Percentiles rank a stretch among this genome's conserved stretches.
These are phyloP conservation scores for Betta splendens DNA, from an alignment of 2,797 vertebrate genomes.

Conservation along the genomic window DNA sequence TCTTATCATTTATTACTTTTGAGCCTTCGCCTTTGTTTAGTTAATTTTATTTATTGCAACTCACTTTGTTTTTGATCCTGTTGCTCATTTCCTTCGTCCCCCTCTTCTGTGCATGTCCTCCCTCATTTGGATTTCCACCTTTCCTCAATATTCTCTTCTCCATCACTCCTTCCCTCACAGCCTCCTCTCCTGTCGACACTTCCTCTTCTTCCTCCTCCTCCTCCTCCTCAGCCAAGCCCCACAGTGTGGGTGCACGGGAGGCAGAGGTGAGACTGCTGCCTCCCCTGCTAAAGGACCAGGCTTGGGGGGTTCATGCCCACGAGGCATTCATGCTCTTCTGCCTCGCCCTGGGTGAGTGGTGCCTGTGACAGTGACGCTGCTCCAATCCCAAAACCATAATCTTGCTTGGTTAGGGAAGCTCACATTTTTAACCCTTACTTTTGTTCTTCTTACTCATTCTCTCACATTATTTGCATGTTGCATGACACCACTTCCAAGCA, in stretches of 20 bases:
- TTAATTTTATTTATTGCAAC: constrained; percentile 62
- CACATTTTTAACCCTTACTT: constrained; percentile 21
- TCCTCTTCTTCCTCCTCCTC: constrained; percentile 78
- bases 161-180: constrained; percentile 83
- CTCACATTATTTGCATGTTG: constrained; percentile 28
- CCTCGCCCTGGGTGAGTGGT: constrained; percentile 93
- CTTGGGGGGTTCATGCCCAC: constrained; percentile 86
- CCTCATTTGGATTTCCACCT: constrained; percentile 34
- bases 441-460: constrained; percentile 15
- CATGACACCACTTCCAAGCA: constrained; percentile 45
- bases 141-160: constrained; percentile 78
- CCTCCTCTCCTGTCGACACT: constrained; percentile 86
- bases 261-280: constrained; percentile 86
- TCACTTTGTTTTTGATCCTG: constrained; percentile 13
- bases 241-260: constrained; percentile 76
- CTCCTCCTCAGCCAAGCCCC: constrained; percentile 79
- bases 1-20: constrained; percentile 35
- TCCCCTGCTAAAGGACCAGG: constrained; percentile 93
- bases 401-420: constrained; percentile 25
- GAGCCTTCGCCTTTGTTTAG: constrained; percentile 13
- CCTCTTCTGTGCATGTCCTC: constrained; percentile 42
- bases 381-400: constrained; percentile 4
- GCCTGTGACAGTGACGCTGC: constrained; percentile 56
- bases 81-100: constrained; percentile 5
- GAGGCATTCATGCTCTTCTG: constrained; percentile 94